Conservation (phyloP, 2,888 invertebrate genomes). For the Apamea crenata region DNA sequence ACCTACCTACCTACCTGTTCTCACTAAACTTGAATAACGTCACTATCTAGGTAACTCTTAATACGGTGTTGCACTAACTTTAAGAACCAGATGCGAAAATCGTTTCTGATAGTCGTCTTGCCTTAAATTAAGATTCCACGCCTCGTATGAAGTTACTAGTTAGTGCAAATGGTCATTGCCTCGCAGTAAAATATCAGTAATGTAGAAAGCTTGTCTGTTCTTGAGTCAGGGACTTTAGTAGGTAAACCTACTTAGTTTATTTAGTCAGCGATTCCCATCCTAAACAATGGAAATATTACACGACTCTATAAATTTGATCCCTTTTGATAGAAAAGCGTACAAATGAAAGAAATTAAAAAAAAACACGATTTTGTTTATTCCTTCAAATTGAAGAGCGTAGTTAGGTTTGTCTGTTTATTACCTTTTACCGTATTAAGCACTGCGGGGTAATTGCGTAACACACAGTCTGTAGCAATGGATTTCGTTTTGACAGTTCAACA, state of each 20-base stretch:
- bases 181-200: neutral
- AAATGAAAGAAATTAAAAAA: neutral
- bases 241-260: neutral
- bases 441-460: too few relatives aligned
- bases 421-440: too few relatives aligned
- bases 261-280: neutral
- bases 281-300: neutral
- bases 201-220: neutral
- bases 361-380: neutral
- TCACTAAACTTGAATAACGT: neutral
- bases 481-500: too few relatives aligned
- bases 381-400: neutral
- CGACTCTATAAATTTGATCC: neutral
- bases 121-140: neutral
- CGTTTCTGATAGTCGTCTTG: constrained; percentile 13
- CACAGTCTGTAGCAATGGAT: too few relatives aligned
- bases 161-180: neutral
- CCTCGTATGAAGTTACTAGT: neutral
- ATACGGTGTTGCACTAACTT: neutral
- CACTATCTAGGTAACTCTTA: neutral
- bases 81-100: neutral
- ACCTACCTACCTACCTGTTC: neutral
- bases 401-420: too few relatives aligned
- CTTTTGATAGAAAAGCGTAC: neutral
- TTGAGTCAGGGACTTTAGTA: neutral